These are phyloP conservation scores for Cantharis flavilabris DNA, from an alignment of 2,888 invertebrate species.

Conservation along the genomic window DNA sequence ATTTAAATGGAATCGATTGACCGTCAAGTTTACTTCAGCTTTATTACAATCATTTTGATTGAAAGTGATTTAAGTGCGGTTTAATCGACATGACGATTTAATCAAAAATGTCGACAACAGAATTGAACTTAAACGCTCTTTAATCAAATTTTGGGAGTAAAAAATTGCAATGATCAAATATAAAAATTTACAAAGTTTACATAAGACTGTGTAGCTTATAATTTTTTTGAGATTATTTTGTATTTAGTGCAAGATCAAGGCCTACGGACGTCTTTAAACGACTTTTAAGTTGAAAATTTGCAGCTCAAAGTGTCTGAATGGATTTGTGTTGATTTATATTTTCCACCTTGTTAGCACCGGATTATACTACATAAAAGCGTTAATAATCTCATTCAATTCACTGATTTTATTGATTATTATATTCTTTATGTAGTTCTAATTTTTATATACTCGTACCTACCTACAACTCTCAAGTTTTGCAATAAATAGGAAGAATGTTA, in stretches of 20 bases:
- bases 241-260: not conserved
- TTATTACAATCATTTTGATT: not conserved
- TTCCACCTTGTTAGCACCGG: not conserved
- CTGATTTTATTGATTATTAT: not conserved
- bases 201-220: not conserved
- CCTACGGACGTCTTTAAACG: not conserved
- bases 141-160: not conserved
- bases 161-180: slow-evolving; percentile 1
- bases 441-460: not conserved
- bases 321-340: not conserved
- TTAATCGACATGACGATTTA: not conserved
- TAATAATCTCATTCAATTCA: not conserved
- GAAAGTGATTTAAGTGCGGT: not conserved
- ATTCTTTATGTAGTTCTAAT: not conserved
- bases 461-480: not conserved
- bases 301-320: not conserved
- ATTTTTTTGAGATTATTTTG: not conserved
- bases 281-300: not conserved
- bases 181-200: not conserved
- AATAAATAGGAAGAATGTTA: not conserved
- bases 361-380: not conserved
- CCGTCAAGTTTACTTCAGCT: not conserved
- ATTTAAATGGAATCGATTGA: not conserved
- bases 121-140: not conserved
- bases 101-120: not conserved